Evolutionary conservation across 2,797 vertebrate species (phyloP).

Genomic region (Helostoma temminkii): DNA sequence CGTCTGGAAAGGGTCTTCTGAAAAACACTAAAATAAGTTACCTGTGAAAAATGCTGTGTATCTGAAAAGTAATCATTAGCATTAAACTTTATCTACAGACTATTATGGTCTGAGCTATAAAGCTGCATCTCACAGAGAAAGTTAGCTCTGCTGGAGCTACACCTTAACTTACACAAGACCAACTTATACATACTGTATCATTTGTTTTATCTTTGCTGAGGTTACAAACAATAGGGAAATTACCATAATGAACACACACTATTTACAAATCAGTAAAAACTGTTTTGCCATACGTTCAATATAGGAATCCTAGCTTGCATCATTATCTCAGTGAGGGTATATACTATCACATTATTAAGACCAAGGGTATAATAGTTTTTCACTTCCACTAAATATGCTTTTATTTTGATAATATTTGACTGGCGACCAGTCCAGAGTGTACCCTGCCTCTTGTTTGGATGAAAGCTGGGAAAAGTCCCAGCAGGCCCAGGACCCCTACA

Average conservation of each 20-base stretch:
- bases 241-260: slow-evolving; percentile 5
- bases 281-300: background rate
- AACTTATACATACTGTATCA: background rate
- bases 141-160: background rate
- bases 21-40: background rate
- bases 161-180: background rate
- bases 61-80: no score
- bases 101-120: background rate
- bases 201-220: slow-evolving; percentile 2
- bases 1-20: background rate
- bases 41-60: background rate
- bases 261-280: background rate
- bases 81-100: slow-evolving; percentile 3
- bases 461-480: no score
- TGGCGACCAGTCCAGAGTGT: no score
- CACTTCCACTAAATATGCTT: no score
- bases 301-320: background rate
- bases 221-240: background rate
- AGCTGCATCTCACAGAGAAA: background rate
- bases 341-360: no score
- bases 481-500: no score
- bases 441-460: no score
- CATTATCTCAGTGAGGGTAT: no score
- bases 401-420: no score
- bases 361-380: no score